These are phyloP conservation scores for Sebastes minor DNA, from an alignment of 2,797 vertebrate species.

Conservation along the genomic window DNA sequence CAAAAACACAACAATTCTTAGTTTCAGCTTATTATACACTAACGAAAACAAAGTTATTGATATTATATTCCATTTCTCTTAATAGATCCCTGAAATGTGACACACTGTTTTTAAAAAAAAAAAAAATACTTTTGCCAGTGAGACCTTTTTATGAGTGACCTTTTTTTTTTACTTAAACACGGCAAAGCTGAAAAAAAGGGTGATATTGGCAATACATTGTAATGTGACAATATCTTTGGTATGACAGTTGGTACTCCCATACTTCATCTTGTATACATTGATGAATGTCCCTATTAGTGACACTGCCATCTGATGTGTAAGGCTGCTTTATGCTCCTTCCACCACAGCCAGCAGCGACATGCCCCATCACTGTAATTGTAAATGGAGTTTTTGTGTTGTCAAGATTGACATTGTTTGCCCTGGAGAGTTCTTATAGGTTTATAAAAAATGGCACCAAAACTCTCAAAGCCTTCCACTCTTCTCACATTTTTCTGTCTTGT, in stretches of 20 bases:
- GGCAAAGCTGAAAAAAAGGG: not conserved
- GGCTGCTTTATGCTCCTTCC: not conserved
- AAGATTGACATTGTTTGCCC: not conserved
- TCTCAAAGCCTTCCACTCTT: not conserved
- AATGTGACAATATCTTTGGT: not conserved
- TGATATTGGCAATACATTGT: not conserved
- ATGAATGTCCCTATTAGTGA: slow-evolving; percentile 11
- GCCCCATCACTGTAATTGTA: not conserved
- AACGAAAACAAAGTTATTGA: too few species aligned
- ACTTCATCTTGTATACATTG: slow-evolving; percentile 22
- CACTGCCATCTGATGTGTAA: slow-evolving; percentile 13
- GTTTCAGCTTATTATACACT: too few species aligned
- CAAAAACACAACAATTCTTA: too few species aligned
- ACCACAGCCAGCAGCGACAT: not conserved
- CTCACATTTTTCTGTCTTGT: not conserved
- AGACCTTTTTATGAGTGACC: not conserved
- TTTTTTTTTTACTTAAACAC: not conserved
- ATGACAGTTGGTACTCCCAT: slow-evolving; percentile 10
- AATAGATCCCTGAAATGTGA: too few species aligned
- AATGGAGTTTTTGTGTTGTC: not conserved
- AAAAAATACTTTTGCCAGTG: not conserved
- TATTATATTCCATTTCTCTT: too few species aligned
- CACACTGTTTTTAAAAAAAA: too few species aligned
- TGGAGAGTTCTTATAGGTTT: not conserved
- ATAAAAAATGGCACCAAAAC: not conserved